Conservation (phyloP, 2,797 vertebrate species). For the Eutrigla gurnardus region DNA sequence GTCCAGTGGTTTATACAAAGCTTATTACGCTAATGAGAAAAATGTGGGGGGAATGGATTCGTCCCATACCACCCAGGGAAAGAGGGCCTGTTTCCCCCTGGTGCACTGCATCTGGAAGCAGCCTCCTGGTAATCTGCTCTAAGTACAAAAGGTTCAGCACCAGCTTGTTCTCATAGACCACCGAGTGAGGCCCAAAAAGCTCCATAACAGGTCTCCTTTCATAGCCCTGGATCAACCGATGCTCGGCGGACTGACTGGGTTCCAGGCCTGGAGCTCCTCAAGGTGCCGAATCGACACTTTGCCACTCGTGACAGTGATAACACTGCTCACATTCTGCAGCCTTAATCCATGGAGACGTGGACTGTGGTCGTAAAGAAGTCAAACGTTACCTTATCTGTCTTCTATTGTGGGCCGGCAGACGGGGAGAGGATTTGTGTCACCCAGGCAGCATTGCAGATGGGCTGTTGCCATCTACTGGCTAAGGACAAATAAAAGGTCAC, state of each 20-base stretch:
- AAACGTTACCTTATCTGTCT: conserved; percentile 19
- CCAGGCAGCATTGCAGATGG: conserved; percentile 24
- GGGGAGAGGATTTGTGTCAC: conserved; percentile 17
- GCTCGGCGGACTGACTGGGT: conserved; percentile 40
- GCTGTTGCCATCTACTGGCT: conserved; percentile 67
- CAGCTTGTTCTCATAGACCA: conserved; percentile 85
- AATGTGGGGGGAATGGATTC: conserved; percentile 81
- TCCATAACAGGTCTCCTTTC: conserved; percentile 73
- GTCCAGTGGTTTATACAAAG: conserved; percentile 77
- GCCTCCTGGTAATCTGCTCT: conserved; percentile 82
- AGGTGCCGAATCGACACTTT: conserved; percentile 41
- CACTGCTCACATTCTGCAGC: conserved; percentile 24
- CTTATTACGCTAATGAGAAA: conserved; percentile 85
- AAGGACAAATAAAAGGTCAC: conserved; percentile 34
- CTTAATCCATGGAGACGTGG: neutral
- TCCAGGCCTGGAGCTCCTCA: conserved; percentile 43
- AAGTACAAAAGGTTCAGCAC: conserved; percentile 82
- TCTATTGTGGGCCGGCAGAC: conserved; percentile 7
- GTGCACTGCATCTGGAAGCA: conserved; percentile 82
- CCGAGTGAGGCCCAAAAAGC: conserved; percentile 71
- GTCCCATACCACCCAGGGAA: conserved; percentile 82
- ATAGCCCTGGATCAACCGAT: conserved; percentile 62
- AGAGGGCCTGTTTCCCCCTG: conserved; percentile 61
- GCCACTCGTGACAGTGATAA: conserved; percentile 31
- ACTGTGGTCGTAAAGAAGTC: conserved; percentile 17